phyloP scores from a whole-genome alignment of 1,140 invertebrate species.

The Meloidogyne floridensis region DNA sequence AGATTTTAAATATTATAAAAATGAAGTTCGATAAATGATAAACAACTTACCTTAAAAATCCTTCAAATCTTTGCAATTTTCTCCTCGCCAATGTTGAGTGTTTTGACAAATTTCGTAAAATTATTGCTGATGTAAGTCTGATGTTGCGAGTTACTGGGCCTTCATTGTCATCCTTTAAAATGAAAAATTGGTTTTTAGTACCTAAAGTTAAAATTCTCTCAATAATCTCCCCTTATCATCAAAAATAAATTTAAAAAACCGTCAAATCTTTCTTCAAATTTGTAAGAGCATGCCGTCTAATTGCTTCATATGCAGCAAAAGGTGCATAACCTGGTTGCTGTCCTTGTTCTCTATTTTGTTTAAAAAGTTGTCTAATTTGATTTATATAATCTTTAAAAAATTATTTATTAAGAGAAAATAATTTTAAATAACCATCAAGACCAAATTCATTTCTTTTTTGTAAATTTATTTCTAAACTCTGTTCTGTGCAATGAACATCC shows the following conservation, averaged over 20 bases:
- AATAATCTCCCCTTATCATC: no score
- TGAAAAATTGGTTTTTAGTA: slow-evolving; percentile 33
- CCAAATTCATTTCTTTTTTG: slow-evolving; percentile 66
- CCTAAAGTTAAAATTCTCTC: neutral
- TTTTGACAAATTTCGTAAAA: slow-evolving; percentile 92
- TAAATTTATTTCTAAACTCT: slow-evolving; percentile 62
- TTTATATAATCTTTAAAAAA: slow-evolving; percentile 72
- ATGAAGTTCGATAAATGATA: no score
- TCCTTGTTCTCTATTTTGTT: slow-evolving; percentile 58
- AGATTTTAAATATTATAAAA: no score
- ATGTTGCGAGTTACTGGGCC: slow-evolving; percentile 98
- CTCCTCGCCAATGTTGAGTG: slow-evolving; percentile 86
- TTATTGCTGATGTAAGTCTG: slow-evolving; percentile 88
- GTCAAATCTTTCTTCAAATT: slow-evolving; percentile 84
- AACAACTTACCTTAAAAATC: slow-evolving; percentile 9
- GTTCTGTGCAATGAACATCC: slow-evolving; percentile 82
- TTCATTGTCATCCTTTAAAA: slow-evolving; percentile 86
- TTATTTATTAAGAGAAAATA: neutral
- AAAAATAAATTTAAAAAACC: slow-evolving; percentile 69
- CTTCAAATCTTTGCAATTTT: slow-evolving; percentile 66
- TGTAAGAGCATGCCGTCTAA: slow-evolving; percentile 86
- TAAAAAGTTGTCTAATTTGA: slow-evolving; percentile 64
- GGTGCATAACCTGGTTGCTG: slow-evolving; percentile 72
- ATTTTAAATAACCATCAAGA: slow-evolving; percentile 25
- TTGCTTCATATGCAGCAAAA: slow-evolving; percentile 89